Base-by-base conservation (phyloP, 1,140 invertebrate species). In the Formica exsecta region DNA sequence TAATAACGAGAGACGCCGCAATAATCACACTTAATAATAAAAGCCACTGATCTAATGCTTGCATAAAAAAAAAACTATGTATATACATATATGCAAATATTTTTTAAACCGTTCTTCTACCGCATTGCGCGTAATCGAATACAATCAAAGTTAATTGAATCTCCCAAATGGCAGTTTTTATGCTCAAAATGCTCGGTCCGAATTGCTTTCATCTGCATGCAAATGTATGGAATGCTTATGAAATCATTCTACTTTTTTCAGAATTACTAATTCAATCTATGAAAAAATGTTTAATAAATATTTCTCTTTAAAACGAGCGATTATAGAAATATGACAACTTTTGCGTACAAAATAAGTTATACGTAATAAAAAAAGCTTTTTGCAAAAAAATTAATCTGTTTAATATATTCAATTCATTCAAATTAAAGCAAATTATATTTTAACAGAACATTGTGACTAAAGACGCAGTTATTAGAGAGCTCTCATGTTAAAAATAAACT, bases 21-120 rank as follows among this genome's bases (percentile, higher is more conserved):
- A 41, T 36, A 16, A 57, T 25, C 44, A 11, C 64, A 13, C 36
- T 19, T 83, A 83, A 81, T 71, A 73, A 83, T 48, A 73, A 83
- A 73, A 83, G 19, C 29, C 41, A 66, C 38, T 80, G 32, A 70
- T 9, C 64, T 19, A 38, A 80, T 13, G 48, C 71, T 71, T 71
- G 68, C 68, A 61, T 44, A 48, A 36, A 54, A 32, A 32, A 29
- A 32, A 73, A 6, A 22, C 2, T 41, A 36, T 29, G 32, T 79
- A 13, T n/a, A 25, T 29, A 29, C 1, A n/a, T 57, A 59, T 65
- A 44, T n/a, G 54, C 22, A 22, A 22, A 22, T 22, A 22, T 22
- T 64, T 76, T 62, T 79, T 54, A 4, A 13, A 6, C 22, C 7
- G 9, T 62, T 77, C 41, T 19, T 65, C 29, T 9, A 2, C 11